These are phyloP conservation scores for Acrossocheilus wenchowensis DNA, from an alignment of 2,797 vertebrate genomes.

Conservation along the genomic window DNA sequence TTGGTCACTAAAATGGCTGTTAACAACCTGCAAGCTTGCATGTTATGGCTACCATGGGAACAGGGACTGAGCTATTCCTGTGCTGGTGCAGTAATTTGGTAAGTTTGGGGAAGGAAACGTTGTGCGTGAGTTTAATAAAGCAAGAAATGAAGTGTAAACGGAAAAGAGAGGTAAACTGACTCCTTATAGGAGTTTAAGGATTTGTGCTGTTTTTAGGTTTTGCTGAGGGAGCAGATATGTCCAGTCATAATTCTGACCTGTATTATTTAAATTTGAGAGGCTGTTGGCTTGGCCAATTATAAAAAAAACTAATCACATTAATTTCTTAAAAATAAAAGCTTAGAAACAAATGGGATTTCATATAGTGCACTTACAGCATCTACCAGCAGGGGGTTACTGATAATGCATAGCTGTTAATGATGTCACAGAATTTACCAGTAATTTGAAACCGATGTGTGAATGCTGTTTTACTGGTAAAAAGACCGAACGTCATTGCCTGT, in stretches of 20 bases:
- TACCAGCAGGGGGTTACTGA: neutral
- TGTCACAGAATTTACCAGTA: too few species aligned
- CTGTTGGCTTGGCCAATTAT: neutral
- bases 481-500: too few species aligned
- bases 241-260: neutral
- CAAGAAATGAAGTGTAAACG: conserved; percentile 30
- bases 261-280: neutral
- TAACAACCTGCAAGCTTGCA: conserved; percentile 64
- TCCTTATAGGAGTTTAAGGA: neutral
- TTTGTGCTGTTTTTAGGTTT: neutral
- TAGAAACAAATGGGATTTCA: neutral
- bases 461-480: too few species aligned
- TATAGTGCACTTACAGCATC: neutral
- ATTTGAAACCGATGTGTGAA: too few species aligned
- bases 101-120: conserved; percentile 34
- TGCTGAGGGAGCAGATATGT: neutral
- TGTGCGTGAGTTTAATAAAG: conserved; percentile 45
- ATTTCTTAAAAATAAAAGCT: neutral
- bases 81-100: conserved; percentile 43
- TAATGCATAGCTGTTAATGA: too few species aligned
- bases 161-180: neutral
- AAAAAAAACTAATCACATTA: neutral
- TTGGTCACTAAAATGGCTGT: conserved; percentile 63
- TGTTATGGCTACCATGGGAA: conserved; percentile 74
- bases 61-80: conserved; percentile 56